Conservation (phyloP, 2,888 invertebrate genomes). For the Pollenia labialis region DNA sequence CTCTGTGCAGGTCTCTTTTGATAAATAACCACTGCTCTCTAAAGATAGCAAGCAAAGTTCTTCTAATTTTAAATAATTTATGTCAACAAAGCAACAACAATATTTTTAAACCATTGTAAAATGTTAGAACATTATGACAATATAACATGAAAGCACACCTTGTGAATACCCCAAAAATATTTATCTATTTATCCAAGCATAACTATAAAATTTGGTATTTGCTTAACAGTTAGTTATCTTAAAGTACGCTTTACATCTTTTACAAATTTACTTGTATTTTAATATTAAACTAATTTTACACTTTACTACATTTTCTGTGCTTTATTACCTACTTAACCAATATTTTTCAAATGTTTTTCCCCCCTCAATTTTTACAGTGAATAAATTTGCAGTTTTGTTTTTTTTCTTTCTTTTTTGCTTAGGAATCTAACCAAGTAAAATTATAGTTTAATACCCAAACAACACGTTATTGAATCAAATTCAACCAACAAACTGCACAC, state of each 20-base stretch:
- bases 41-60: too few relatives aligned
- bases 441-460: slow-evolving; percentile 42
- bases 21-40: too few relatives aligned
- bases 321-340: slow-evolving; percentile 34
- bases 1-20: too few relatives aligned
- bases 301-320: slow-evolving; percentile 17
- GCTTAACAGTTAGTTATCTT: too few relatives aligned
- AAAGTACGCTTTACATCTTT: background rate
- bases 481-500: background rate
- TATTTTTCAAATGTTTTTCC: slow-evolving; percentile 19
- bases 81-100: too few relatives aligned
- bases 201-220: too few relatives aligned
- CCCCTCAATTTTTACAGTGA: background rate
- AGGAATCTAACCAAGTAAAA: slow-evolving; percentile 36
- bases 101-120: too few relatives aligned
- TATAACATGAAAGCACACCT: too few relatives aligned
- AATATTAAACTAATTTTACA: slow-evolving; percentile 31
- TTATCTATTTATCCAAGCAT: too few relatives aligned
- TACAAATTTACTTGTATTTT: background rate
- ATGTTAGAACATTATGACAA: too few relatives aligned
- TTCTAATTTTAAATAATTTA: too few relatives aligned
- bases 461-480: slow-evolving; percentile 47
- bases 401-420: background rate
- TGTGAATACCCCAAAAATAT: too few relatives aligned
- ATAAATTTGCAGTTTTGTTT: slow-evolving; percentile 19